These are phyloP conservation scores for Pachliopta kotzebuea DNA, from an alignment of 2,888 invertebrate species.

Conservation along the genomic window DNA sequence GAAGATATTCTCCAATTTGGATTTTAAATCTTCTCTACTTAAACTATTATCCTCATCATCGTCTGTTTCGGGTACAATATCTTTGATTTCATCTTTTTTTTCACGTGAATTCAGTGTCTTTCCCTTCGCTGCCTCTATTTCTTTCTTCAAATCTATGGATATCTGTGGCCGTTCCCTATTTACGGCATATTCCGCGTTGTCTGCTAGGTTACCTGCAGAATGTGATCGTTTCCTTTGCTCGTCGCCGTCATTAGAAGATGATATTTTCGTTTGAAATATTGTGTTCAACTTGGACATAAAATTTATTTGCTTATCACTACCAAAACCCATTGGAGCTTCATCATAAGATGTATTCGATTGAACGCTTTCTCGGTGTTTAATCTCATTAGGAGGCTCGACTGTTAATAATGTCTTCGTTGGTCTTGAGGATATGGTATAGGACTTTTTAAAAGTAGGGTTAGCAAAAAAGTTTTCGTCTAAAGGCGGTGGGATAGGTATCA, in stretches of 20 bases:
- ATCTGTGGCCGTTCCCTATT: conserved; percentile 49
- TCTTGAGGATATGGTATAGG: conserved; percentile 44
- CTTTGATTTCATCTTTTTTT: conserved; percentile 43
- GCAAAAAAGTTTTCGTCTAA: conserved; percentile 61
- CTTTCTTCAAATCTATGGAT: conserved; percentile 62
- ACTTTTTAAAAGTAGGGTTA: conserved; percentile 42
- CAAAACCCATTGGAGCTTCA: conserved; percentile 45
- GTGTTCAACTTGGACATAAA: conserved; percentile 70
- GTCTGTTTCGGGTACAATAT: conserved; percentile 32
- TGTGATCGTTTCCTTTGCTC: conserved; percentile 59
- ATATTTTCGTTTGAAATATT: conserved; percentile 62
- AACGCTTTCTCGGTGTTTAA: conserved; percentile 40
- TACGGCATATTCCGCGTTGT: conserved; percentile 44
- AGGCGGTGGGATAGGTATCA: conserved; percentile 68
- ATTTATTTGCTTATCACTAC: conserved; percentile 49
- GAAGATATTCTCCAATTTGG: conserved; percentile 66
- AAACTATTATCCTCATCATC: conserved; percentile 39
- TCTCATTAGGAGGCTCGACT: conserved; percentile 36
- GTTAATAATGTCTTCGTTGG: conserved; percentile 34
- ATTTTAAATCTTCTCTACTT: conserved; percentile 64
- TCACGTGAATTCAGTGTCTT: conserved; percentile 50
- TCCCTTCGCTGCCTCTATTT: conserved; percentile 50
- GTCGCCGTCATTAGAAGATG: conserved; percentile 46
- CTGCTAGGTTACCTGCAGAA: conserved; percentile 59
- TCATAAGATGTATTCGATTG: conserved; percentile 43